Evolutionary conservation across 2,888 invertebrate species (phyloP).

Genomic region (Frankliniella intonsa): DNA sequence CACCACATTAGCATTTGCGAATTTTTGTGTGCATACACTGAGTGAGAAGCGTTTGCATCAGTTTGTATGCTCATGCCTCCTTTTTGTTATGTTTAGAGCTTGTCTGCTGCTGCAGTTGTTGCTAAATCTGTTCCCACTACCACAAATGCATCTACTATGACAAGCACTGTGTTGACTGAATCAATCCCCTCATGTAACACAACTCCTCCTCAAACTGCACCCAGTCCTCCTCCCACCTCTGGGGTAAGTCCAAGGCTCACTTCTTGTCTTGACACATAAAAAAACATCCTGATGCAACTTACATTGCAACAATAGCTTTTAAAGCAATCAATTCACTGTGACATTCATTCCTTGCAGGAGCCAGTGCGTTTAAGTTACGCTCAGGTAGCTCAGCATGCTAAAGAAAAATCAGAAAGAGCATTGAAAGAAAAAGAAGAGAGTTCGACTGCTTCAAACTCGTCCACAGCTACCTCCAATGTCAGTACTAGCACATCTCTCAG

Average conservation of each 20-base stretch:
- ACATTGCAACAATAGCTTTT: neutral
- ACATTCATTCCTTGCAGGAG: constrained; percentile 29
- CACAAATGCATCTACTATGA: constrained; percentile 55
- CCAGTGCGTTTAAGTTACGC: constrained; percentile 56
- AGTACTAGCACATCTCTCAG: neutral
- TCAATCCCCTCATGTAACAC: neutral
- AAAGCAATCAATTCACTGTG: neutral
- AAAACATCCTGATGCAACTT: no score
- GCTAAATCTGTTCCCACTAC: constrained; percentile 44
- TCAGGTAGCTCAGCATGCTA: constrained; percentile 62
- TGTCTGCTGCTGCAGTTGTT: constrained; percentile 28
- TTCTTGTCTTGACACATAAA: no score
- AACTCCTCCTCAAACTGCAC: neutral
- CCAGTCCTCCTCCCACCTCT: neutral
- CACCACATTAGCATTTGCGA: constrained; percentile 37
- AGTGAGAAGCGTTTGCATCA: no score
- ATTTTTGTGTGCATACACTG: no score
- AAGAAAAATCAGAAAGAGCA: constrained; percentile 46
- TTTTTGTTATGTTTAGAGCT: neutral
- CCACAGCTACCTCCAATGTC: neutral
- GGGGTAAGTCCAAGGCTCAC: neutral
- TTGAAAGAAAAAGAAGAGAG: neutral
- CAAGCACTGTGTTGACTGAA: constrained; percentile 43
- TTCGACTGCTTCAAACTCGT: neutral
- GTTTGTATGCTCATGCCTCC: no score